Percentiles rank a stretch among this genome's conserved stretches.
Conservation (phyloP, 2,888 invertebrate genomes). For the Cosmia pyralina region DNA sequence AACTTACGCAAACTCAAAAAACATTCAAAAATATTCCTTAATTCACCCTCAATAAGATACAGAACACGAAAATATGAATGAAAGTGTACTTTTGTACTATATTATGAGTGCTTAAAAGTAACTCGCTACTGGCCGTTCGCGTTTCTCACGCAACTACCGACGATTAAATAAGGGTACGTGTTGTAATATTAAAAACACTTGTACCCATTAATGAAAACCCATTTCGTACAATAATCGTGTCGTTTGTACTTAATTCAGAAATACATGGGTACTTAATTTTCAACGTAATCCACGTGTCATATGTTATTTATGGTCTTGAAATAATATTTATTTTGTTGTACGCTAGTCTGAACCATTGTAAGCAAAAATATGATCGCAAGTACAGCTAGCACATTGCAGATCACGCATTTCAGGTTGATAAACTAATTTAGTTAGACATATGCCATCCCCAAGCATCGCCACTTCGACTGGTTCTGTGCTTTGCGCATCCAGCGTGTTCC, state of each 20-base stretch:
- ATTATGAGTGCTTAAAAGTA: slow-evolving; percentile 78
- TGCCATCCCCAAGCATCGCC: no score
- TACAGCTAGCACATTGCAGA: no score
- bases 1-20: slow-evolving; percentile 61
- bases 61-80: slow-evolving; percentile 42
- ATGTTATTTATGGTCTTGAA: slow-evolving; percentile 51
- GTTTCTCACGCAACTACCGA: slow-evolving; percentile 88
- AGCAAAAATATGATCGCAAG: background rate
- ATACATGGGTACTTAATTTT: slow-evolving; percentile 65
- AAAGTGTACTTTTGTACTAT: slow-evolving; percentile 58
- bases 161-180: slow-evolving; percentile 85
- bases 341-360: background rate
- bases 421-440: no score
- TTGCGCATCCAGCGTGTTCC: no score
- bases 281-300: slow-evolving; percentile 56
- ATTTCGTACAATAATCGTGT: slow-evolving; percentile 72
- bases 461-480: no score
- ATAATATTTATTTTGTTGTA: slow-evolving; percentile 30
- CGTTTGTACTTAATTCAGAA: slow-evolving; percentile 68
- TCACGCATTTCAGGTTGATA: background rate
- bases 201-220: slow-evolving; percentile 75
- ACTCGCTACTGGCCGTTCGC: slow-evolving; percentile 84
- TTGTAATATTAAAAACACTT: slow-evolving; percentile 84
- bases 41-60: slow-evolving; percentile 46
- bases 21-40: slow-evolving; percentile 69